Evolutionary conservation across 1,140 invertebrate genomes (phyloP), one percentile per base, ranked within the genome.

Genomic region (Anoplophora glabripennis): DNA sequence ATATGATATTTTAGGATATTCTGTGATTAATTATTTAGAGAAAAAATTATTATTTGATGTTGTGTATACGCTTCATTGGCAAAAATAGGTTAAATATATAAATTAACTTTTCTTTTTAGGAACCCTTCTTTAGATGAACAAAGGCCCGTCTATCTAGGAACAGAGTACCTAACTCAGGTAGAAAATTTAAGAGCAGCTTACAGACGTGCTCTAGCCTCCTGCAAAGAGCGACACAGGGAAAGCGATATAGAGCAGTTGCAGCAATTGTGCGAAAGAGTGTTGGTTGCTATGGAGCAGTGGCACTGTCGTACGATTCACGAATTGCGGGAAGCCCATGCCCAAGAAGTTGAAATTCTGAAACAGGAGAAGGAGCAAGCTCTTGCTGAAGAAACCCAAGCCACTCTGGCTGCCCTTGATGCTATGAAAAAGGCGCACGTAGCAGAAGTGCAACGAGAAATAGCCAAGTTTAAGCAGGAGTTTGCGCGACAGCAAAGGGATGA

Each of bases 341-440:
- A 85, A 55, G 92, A 95, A 72, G 67, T 90, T 18, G 84, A 87
- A 51, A 81, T 83, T 58, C 76, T 90, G 42, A 78, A 85, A 18
- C 75, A 52, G 35, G 92, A 94, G 67, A 94, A 94, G 72, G 92
- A 95, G 71, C 90, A 92, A 64, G 91, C 90, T 4, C 74, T 94
- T 28, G 90, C 89, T 11, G 92, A 94, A 75, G 92, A 95, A 77
- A 94, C 92, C 5, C 89, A 93, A 75, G 87, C 87, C 4, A 89
- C 88, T 21, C 70, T 89, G 49, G 84, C 86, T 61, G 93, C 93
- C 11, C 76, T 96, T 52, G 93, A 96, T 75, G 92, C 92, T 3
- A 94, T 96, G 87, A 83, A 91, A 38, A 94, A 95, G 75, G 92
- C 92, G 1, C 93, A 96, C 74, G 90, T 95, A 77, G 89, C 87